Evolutionary conservation across 2,797 vertebrate genomes (phyloP), one percentile per base, ranked within the genome.

Genomic region (Borostomias antarcticus): DNA sequence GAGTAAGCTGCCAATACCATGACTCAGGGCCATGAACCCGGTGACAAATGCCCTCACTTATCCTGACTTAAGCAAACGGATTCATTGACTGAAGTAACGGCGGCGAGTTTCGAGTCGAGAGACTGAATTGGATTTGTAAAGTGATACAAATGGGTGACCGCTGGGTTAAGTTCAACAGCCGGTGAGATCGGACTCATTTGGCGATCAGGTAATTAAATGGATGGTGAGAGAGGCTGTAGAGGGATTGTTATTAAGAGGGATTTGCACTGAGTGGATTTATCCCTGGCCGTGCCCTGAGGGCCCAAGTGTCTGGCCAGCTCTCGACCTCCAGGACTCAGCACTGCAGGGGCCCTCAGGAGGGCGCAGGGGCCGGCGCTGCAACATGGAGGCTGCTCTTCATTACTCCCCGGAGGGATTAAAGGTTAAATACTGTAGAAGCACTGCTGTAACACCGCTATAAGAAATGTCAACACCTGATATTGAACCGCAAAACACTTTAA

Each of bases 91-190:
- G 33, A 58, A 58, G 11, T 58, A 45, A 45, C n/a, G 40, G 4
- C 15, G n/a, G n/a, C 40, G 40, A 45, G 40, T 45, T 45, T 45
- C 40, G 13, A 45, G 13, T 45, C 13, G 40, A 45, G 15, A n/a
- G n/a, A 33, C 28, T 33, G 56, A 17, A 81, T 78, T 82, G 74
- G 81, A 86, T 85, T 79, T 73, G 58, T 60, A 69, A 77, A 80
- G 69, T 81, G 82, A 87, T 79, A 85, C 77, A 85, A 81, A 84
- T 81, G 75, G 71, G 69, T 63, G 29, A 47, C 77, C 72, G 51
- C 51, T 21, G n/a, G n/a, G 47, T 47, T 57, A 74, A 13, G 80
- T 79, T 85, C 75, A 83, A 69, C 64, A n/a, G 65, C 72, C 68
- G 70, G 65, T 19, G 62, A 78, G 74, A 73, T 54, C 40, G 78